These are phyloP conservation scores for Sylvia borin DNA, from an alignment of 2,797 vertebrate species.

Conservation along the genomic window DNA sequence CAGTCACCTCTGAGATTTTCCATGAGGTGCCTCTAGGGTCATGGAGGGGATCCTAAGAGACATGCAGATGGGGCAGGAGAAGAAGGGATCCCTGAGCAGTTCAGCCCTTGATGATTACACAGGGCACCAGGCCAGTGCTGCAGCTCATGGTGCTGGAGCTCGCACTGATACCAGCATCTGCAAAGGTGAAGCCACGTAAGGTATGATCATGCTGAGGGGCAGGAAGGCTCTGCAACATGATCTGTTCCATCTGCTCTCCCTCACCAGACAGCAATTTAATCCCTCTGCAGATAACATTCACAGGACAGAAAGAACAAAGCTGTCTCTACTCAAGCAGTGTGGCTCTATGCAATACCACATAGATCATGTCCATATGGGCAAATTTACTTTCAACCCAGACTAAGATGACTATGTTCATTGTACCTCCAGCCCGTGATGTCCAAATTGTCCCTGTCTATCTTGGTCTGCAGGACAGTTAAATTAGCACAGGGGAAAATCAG, in stretches of 20 bases:
- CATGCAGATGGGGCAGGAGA: not conserved
- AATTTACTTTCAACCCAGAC: not conserved
- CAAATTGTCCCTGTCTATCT: not conserved
- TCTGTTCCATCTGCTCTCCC: not conserved
- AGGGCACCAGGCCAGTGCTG: not conserved
- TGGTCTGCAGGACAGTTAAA: not conserved
- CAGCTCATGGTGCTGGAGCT: not conserved
- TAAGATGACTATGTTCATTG: not conserved
- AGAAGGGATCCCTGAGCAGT: not conserved
- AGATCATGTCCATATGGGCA: not conserved
- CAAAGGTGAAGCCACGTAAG: not conserved
- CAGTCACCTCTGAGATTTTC: not conserved
- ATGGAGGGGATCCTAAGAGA: not conserved
- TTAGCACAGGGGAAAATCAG: not conserved
- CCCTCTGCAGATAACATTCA: not conserved
- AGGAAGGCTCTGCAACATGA: not conserved
- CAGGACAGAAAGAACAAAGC: not conserved
- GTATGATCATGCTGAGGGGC: not conserved
- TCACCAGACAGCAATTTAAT: not conserved
- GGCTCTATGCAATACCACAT: not conserved
- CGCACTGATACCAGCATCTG: rapidly evolving
- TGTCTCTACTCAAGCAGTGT: not conserved
- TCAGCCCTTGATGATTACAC: not conserved
- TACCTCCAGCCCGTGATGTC: not conserved
- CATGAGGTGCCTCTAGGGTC: not conserved